Percentiles rank a stretch among this genome's conserved stretches.
phyloP scores from a whole-genome alignment of 37 sponge, comb jelly and placozoan species.

The Hexactinellida sp. region DNA sequence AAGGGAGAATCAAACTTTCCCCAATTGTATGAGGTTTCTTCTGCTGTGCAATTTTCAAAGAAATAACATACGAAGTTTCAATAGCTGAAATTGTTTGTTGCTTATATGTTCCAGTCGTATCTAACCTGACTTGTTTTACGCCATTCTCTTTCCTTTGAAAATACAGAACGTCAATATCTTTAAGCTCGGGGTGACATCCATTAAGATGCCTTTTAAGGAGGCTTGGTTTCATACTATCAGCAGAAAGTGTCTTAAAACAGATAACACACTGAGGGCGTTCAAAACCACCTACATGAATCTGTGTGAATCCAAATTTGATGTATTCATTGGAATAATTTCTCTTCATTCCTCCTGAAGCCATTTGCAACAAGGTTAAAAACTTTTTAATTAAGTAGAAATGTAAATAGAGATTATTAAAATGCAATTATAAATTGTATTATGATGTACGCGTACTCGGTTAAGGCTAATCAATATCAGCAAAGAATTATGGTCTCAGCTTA shows the following conservation, averaged over 20 bases:
- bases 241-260: slow-evolving; percentile 10
- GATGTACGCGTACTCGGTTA: background rate
- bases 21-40: slow-evolving; percentile 16
- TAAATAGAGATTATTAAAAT: background rate
- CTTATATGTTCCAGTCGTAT: background rate
- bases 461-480: too few relatives aligned
- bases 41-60: background rate
- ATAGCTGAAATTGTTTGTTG: background rate
- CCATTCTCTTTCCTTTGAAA: background rate
- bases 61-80: background rate
- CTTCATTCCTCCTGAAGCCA: background rate
- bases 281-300: background rate
- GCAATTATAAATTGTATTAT: background rate
- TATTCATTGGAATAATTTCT: background rate
- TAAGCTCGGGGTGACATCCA: background rate
- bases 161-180: background rate
- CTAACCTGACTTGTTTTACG: background rate
- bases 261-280: background rate
- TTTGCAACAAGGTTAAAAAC: background rate
- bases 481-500: too few relatives aligned
- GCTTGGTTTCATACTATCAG: background rate
- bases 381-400: background rate
- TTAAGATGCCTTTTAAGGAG: background rate
- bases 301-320: background rate
- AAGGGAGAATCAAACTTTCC: slow-evolving; percentile 5